Conservation (phyloP, 1,140 invertebrate species). For the Neuroterus valhalla region DNA sequence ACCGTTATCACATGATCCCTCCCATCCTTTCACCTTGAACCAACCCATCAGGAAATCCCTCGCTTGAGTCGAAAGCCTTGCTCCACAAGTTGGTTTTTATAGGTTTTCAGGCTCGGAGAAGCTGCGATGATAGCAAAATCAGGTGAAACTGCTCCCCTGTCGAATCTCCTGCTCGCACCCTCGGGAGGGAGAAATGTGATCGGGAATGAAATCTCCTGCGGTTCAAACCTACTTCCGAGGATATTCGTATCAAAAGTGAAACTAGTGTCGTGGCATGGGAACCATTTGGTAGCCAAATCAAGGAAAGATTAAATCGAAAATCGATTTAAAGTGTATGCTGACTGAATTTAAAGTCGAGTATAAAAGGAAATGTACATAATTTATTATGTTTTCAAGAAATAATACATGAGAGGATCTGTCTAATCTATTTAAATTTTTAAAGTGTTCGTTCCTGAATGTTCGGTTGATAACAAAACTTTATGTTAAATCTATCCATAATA, state of each 20-base stretch:
- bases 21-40: conserved; percentile 40
- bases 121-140: conserved; percentile 41
- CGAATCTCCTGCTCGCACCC: conserved; percentile 14
- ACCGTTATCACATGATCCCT: conserved; percentile 61
- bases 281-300: neutral
- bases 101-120: conserved; percentile 14
- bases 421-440: too few relatives aligned
- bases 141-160: conserved; percentile 42
- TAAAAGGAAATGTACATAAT: too few relatives aligned
- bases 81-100: conserved; percentile 37
- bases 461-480: too few relatives aligned
- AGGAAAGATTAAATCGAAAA: too few relatives aligned
- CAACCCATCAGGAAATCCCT: conserved; percentile 6
- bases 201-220: conserved; percentile 15
- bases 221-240: neutral
- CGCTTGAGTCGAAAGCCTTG: neutral
- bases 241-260: neutral
- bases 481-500: too few relatives aligned
- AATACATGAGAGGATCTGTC: too few relatives aligned
- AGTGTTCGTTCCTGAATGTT: too few relatives aligned
- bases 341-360: too few relatives aligned
- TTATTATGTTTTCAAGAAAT: too few relatives aligned
- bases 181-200: neutral
- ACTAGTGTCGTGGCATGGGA: neutral
- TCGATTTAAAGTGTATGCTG: too few relatives aligned